These are phyloP conservation scores for Amiota mariae DNA, from an alignment of 2,888 invertebrate species.

Conservation along the genomic window DNA sequence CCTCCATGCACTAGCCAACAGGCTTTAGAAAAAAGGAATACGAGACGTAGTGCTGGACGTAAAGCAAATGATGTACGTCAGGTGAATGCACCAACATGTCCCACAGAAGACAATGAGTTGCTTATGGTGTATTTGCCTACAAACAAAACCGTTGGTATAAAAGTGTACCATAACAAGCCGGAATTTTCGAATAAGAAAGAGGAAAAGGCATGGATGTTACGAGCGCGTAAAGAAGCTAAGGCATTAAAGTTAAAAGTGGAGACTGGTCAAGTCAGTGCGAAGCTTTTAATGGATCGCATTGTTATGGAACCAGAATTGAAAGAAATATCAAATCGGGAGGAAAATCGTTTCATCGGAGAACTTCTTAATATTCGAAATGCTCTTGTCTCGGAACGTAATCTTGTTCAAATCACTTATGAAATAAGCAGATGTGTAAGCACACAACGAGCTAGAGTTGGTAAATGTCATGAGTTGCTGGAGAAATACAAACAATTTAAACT, in stretches of 20 bases:
- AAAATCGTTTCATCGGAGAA: conserved; percentile 67
- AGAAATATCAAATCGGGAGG: conserved; percentile 65
- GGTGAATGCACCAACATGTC: conserved; percentile 62
- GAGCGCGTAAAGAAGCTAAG: conserved; percentile 78
- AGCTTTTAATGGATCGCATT: conserved; percentile 77
- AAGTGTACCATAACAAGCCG: conserved; percentile 78
- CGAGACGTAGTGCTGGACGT: conserved; percentile 80
- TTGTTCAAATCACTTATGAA: conserved; percentile 67
- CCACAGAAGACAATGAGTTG: conserved; percentile 74
- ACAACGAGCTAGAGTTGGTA: conserved; percentile 79
- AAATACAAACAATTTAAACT: too few species aligned
- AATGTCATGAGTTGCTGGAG: conserved; percentile 80
- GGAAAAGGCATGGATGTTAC: conserved; percentile 79
- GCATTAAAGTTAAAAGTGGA: conserved; percentile 78
- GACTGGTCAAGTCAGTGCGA: conserved; percentile 77
- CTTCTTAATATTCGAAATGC: conserved; percentile 69
- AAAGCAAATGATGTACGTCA: conserved; percentile 79
- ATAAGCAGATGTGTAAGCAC: conserved; percentile 71
- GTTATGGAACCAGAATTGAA: conserved; percentile 76
- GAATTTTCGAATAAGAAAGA: conserved; percentile 77
- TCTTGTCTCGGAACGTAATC: conserved; percentile 67
- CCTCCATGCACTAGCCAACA: background rate
- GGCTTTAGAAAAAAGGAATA: conserved; percentile 71
- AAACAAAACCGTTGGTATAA: conserved; percentile 80
- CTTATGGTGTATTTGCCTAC: conserved; percentile 78